A percentile compares a stretch with the other conserved stretches of the same genome.
phyloP scores from a whole-genome alignment of 2,797 vertebrate species.

The Emydoidea blandingii region DNA sequence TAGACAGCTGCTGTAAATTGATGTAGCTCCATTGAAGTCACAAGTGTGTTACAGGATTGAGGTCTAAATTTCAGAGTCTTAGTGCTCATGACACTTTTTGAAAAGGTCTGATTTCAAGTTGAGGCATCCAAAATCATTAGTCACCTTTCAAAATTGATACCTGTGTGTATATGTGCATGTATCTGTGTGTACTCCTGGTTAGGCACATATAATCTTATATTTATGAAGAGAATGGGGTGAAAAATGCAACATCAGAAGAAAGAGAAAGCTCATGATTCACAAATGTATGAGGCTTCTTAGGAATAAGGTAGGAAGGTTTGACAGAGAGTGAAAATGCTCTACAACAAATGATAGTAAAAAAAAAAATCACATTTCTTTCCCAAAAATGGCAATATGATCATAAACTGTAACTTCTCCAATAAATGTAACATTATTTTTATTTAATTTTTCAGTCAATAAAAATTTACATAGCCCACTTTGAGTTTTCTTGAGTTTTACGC shows the following conservation, averaged over 20 bases:
- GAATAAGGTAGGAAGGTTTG: slow-evolving; percentile 11
- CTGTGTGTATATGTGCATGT: fast-evolving
- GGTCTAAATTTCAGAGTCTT: background rate
- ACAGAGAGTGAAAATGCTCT: background rate
- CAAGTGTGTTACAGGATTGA: background rate
- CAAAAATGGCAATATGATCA: background rate
- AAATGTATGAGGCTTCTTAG: background rate
- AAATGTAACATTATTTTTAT: slow-evolving; percentile 25
- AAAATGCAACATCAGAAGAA: background rate
- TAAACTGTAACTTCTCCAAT: slow-evolving; percentile 7
- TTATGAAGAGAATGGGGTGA: background rate
- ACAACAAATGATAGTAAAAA: background rate
- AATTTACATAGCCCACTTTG: background rate
- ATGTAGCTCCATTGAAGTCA: background rate
- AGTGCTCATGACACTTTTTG: background rate
- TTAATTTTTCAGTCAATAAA: slow-evolving; percentile 6
- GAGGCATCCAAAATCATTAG: background rate
- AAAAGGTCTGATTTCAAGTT: background rate
- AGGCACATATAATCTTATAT: background rate
- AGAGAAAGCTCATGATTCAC: background rate
- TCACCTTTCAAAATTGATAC: background rate
- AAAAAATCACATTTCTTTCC: background rate
- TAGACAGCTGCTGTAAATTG: background rate
- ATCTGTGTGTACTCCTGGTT: background rate
- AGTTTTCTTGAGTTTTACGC: background rate